phyloP scores from a whole-genome alignment of 2,113 vertebrate species.

The Entomyzon cyanotis region DNA sequence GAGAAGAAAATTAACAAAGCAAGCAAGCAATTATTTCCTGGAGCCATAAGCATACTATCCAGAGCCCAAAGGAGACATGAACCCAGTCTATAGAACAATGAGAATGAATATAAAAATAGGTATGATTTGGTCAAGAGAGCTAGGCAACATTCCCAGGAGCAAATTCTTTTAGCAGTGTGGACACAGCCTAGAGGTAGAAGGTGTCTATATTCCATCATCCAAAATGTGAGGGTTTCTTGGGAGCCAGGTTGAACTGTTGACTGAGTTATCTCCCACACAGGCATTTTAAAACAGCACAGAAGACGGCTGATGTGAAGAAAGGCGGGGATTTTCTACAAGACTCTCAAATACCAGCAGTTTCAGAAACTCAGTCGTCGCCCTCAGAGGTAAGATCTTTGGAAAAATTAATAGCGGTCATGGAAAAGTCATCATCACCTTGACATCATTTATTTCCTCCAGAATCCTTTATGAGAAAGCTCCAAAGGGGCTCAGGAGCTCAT shows the following conservation, averaged over 20 bases:
- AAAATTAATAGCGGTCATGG: not conserved
- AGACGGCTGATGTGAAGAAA: not conserved
- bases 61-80: not conserved
- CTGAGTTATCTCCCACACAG: not conserved
- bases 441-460: not conserved
- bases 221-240: not conserved
- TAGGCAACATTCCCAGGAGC: not conserved
- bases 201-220: not conserved
- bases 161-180: not conserved
- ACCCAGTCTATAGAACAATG: not conserved
- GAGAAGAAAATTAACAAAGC: not conserved
- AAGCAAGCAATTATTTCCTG: not conserved
- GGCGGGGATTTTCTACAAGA: not conserved
- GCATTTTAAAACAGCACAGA: not conserved
- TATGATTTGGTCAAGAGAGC: not conserved
- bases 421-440: not conserved
- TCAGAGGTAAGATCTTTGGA: not conserved
- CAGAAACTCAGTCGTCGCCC: accelerated
- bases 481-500: accelerated
- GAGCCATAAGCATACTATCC: not conserved
- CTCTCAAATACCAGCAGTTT: not conserved
- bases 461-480: not conserved
- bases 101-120: not conserved
- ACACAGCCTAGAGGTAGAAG: not conserved
- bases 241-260: not conserved